A percentile compares a stretch with the other conserved stretches of the same genome.
Conservation (phyloP, 2,888 invertebrate species). For the Drosophila nr. medialis region DNA sequence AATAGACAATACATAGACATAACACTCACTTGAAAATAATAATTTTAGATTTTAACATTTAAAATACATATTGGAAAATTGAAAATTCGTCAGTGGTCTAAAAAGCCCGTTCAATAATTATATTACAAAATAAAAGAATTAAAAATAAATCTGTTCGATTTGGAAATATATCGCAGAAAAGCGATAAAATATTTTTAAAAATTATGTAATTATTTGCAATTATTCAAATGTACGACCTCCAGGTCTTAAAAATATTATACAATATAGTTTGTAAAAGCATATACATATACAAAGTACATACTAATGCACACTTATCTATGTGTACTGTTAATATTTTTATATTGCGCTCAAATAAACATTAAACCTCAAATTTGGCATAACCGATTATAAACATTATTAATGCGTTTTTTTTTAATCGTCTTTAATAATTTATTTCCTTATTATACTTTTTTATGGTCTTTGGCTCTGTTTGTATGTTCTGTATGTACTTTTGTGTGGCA, state of each 20-base stretch:
- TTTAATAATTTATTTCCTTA: conserved; percentile 32
- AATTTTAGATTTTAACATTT: neutral
- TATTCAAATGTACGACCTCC: neutral
- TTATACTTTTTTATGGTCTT: conserved; percentile 6
- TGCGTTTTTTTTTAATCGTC: conserved; percentile 12
- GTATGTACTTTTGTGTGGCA: neutral
- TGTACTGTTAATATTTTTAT: neutral
- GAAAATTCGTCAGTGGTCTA: neutral
- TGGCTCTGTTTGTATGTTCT: neutral
- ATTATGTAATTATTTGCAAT: neutral
- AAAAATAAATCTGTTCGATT: neutral
- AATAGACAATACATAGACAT: conserved; percentile 4
- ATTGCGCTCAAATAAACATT: conserved; percentile 24
- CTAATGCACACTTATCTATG: conserved; percentile 1
- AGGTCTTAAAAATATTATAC: neutral
- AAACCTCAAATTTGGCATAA: conserved; percentile 24
- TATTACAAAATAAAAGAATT: neutral
- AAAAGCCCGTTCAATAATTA: neutral
- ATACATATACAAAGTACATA: neutral
- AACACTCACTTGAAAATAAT: neutral
- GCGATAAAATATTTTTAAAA: neutral
- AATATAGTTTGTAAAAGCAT: neutral
- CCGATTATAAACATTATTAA: conserved; percentile 28
- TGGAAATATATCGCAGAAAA: neutral
- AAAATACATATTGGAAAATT: neutral